Conservation (phyloP, 2,888 invertebrate genomes). For the Coremacera marginata region DNA sequence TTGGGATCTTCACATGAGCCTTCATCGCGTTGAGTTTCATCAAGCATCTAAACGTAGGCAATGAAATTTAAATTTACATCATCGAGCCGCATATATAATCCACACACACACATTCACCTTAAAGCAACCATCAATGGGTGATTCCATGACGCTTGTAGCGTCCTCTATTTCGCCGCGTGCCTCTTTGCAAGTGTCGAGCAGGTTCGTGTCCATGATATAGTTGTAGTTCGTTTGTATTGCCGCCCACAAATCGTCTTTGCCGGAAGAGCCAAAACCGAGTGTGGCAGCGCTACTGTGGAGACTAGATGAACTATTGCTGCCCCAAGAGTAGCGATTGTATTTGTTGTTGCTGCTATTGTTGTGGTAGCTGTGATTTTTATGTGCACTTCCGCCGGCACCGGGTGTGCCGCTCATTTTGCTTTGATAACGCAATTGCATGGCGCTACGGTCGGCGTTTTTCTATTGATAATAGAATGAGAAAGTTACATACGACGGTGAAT, state of each 20-base stretch:
- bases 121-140: conserved; percentile 55
- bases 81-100: too few species aligned
- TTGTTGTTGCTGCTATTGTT: conserved; percentile 54
- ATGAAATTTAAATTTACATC: conserved; percentile 20
- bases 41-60: conserved; percentile 57
- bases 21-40: conserved; percentile 61
- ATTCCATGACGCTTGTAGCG: conserved; percentile 54
- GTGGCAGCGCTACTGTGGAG: conserved; percentile 68
- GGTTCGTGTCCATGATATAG: conserved; percentile 95
- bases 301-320: conserved; percentile 78
- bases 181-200: conserved; percentile 89
- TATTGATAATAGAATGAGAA: conserved; percentile 38
- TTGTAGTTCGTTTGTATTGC: conserved; percentile 91
- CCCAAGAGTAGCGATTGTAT: conserved; percentile 81
- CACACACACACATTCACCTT: conserved; percentile 62
- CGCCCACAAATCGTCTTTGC: conserved; percentile 92
- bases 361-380: conserved; percentile 26
- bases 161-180: conserved; percentile 67
- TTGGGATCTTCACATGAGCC: conserved; percentile 66
- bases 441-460: conserved; percentile 58
- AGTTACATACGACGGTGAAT: too few species aligned
- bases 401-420: conserved; percentile 5
- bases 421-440: conserved; percentile 30
- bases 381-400: neutral
- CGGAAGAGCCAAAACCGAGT: conserved; percentile 64